These are phyloP conservation scores for Heliconius ethilla DNA, from an alignment of 2,888 invertebrate genomes.

Conservation along the genomic window DNA sequence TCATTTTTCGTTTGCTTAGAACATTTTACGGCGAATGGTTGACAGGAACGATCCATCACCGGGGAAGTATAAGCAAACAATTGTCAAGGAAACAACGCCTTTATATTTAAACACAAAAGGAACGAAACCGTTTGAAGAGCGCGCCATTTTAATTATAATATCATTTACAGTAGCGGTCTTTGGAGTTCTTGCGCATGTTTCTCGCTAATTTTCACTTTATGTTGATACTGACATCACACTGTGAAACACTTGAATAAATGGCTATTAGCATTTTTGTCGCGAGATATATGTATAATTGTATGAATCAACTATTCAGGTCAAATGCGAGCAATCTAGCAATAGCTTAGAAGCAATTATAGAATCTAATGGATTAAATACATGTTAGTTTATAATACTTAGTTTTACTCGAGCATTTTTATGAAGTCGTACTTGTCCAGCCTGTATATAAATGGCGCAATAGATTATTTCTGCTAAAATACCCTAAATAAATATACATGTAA, in stretches of 20 bases:
- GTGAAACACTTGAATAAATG: slow-evolving; percentile 31
- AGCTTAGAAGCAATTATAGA: not conserved
- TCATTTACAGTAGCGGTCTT: slow-evolving; percentile 23
- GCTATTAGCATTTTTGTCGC: slow-evolving; percentile 23
- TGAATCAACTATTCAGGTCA: not conserved
- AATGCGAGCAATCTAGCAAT: not conserved
- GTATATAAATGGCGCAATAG: not conserved
- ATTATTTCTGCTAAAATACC: not conserved
- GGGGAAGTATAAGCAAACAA: slow-evolving; percentile 43
- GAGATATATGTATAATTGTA: not conserved
- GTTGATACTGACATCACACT: slow-evolving; percentile 33
- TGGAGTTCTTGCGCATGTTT: slow-evolving; percentile 32
- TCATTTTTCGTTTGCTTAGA: slow-evolving; percentile 61
- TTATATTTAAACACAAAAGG: slow-evolving; percentile 29
- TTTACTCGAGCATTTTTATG: not conserved
- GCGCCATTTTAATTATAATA: slow-evolving; percentile 31
- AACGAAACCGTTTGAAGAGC: slow-evolving; percentile 25
- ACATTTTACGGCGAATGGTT: slow-evolving; percentile 53
- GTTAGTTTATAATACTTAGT: not conserved
- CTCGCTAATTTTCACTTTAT: slow-evolving; percentile 33
- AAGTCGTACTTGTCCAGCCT: not conserved
- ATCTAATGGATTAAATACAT: not conserved
- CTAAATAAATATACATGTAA: not conserved
- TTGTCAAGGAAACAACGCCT: slow-evolving; percentile 36
- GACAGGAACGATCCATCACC: slow-evolving; percentile 65